These are phyloP conservation scores for Drosophila ochracea DNA, from an alignment of 2,888 invertebrate species.

Conservation along the genomic window DNA sequence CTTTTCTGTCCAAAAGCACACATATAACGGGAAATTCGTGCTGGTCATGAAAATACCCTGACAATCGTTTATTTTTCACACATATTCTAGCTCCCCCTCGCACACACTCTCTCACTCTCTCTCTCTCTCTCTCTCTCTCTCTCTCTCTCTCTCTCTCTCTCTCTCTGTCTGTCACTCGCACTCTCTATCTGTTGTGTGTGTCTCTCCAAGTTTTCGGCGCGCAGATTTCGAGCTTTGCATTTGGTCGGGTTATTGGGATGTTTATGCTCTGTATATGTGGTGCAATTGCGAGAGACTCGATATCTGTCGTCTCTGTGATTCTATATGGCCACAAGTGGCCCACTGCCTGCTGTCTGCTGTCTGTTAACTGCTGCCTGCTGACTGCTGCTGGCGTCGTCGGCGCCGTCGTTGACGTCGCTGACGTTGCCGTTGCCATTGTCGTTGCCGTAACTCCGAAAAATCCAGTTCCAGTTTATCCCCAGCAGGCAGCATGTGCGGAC, in stretches of 20 bases:
- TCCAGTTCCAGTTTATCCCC: constrained; percentile 85
- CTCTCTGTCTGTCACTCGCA: too few relatives aligned
- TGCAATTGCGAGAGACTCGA: constrained; percentile 50
- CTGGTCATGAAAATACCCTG: constrained; percentile 6
- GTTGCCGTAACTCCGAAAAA: constrained; percentile 78
- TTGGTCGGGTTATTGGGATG: constrained; percentile 58
- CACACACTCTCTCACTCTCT: background rate
- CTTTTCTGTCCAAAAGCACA: constrained; percentile 21
- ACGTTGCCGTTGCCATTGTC: constrained; percentile 13
- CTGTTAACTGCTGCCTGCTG: constrained; percentile 7
- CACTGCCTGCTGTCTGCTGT: constrained; percentile 23
- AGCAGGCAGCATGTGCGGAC: constrained; percentile 85
- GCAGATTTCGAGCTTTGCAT: constrained; percentile 60
- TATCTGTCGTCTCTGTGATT: constrained; percentile 71
- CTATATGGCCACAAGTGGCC: constrained; percentile 61
- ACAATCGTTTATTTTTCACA: constrained; percentile 17
- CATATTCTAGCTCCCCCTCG: background rate
- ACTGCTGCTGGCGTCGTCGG: constrained; percentile 19
- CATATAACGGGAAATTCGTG: constrained; percentile 50
- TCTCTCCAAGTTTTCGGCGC: constrained; percentile 42
- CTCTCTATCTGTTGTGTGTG: background rate
- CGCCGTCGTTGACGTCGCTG: constrained; percentile 3
- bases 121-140: background rate
- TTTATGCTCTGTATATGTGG: constrained; percentile 46
- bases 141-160: background rate